phyloP scores from a whole-genome alignment of 2,888 invertebrate genomes.

The Ennomos quercinarius region DNA sequence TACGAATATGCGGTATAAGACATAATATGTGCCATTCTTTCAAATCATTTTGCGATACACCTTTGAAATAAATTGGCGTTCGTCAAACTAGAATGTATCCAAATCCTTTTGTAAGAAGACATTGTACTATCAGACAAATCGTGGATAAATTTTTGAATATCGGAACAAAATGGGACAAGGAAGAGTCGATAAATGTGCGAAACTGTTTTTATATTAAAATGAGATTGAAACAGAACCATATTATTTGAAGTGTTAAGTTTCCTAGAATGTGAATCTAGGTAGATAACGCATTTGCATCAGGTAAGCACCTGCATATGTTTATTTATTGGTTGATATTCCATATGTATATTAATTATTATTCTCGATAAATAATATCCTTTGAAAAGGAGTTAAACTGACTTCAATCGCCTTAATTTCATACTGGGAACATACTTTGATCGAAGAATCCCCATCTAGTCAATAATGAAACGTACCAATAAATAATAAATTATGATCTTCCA shows the following conservation, averaged over 20 bases:
- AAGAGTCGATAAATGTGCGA: neutral
- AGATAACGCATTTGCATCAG: too few relatives aligned
- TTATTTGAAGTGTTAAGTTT: neutral
- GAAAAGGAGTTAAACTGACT: too few relatives aligned
- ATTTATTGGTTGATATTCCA: too few relatives aligned
- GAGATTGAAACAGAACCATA: slow-evolving; percentile 3
- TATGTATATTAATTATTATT: too few relatives aligned
- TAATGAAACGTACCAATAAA: too few relatives aligned
- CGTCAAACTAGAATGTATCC: slow-evolving; percentile 75
- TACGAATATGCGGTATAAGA: neutral
- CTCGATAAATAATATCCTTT: too few relatives aligned
- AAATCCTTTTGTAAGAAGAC: slow-evolving; percentile 86
- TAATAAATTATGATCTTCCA: too few relatives aligned
- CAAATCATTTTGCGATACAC: slow-evolving; percentile 27
- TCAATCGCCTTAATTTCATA: too few relatives aligned
- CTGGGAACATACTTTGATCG: too few relatives aligned
- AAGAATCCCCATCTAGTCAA: too few relatives aligned
- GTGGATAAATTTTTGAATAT: slow-evolving; percentile 64
- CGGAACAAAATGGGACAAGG: neutral
- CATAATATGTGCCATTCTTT: neutral
- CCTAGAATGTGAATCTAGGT: too few relatives aligned
- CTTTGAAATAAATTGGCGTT: slow-evolving; percentile 6
- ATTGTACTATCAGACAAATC: slow-evolving; percentile 85
- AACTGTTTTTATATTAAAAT: slow-evolving; percentile 2
- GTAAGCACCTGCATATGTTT: too few relatives aligned